Conservation (phyloP, 2,888 invertebrate species). For the Conus canariensis region DNA sequence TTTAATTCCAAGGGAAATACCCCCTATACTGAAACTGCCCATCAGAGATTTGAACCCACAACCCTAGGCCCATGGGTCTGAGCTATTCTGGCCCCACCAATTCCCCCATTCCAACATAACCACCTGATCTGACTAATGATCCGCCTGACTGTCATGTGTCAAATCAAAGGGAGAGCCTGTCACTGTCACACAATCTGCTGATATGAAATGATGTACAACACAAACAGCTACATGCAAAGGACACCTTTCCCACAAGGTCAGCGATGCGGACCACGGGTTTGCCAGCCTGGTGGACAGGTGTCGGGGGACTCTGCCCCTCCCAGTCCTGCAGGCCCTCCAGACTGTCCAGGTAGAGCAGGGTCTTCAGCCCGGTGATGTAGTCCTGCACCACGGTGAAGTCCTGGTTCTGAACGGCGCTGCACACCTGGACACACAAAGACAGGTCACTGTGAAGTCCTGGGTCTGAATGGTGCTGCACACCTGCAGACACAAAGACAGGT, state of each 20-base stretch:
- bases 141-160: too few relatives aligned
- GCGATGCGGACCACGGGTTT: constrained; percentile 85
- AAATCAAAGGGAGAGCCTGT: too few relatives aligned
- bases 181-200: too few relatives aligned
- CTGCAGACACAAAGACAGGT: constrained; percentile 77
- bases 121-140: too few relatives aligned
- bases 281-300: constrained; percentile 93
- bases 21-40: too few relatives aligned
- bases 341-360: constrained; percentile 88
- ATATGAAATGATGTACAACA: too few relatives aligned
- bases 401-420: constrained; percentile 98
- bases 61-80: too few relatives aligned
- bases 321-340: constrained; percentile 83
- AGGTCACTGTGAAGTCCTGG: constrained; percentile 94
- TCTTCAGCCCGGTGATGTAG: constrained; percentile 92
- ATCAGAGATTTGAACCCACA: too few relatives aligned
- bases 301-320: constrained; percentile 97
- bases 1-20: too few relatives aligned
- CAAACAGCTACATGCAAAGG: too few relatives aligned
- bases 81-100: too few relatives aligned
- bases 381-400: constrained; percentile 98
- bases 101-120: too few relatives aligned
- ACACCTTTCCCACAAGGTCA: constrained; percentile 84
- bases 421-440: constrained; percentile 82
- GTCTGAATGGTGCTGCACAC: constrained; percentile 98